Evolutionary conservation across 2,888 invertebrate genomes (phyloP).

Genomic region (Trachelus iudaicus): DNA sequence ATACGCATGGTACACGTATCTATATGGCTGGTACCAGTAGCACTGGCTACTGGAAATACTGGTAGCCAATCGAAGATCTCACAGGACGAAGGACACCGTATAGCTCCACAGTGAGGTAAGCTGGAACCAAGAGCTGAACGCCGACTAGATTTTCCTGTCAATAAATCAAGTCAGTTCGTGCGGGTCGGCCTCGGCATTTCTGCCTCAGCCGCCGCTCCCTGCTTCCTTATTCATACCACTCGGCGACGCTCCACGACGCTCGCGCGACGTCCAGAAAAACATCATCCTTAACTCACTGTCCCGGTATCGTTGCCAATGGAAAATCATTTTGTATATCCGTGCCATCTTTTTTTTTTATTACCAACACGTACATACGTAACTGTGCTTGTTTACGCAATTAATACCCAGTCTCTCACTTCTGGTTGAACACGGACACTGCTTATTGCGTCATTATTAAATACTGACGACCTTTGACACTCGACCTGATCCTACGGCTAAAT

Average conservation of each 20-base stretch:
- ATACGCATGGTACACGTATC: background rate
- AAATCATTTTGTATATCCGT: too few relatives aligned
- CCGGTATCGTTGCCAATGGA: too few relatives aligned
- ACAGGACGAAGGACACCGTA: constrained; percentile 20
- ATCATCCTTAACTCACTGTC: constrained; percentile 17
- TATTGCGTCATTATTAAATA: background rate
- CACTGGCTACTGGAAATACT: background rate
- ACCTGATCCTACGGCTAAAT: background rate
- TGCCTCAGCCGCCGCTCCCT: constrained; percentile 50
- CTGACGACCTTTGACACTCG: background rate
- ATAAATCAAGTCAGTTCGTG: constrained; percentile 60
- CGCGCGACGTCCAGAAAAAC: constrained; percentile 38
- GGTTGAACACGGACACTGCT: background rate
- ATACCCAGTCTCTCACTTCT: background rate
- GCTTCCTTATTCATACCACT: constrained; percentile 57
- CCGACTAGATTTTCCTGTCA: constrained; percentile 65
- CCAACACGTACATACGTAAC: background rate
- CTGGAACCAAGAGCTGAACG: constrained; percentile 41
- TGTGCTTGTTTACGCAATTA: too few relatives aligned
- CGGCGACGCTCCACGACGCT: constrained; percentile 26
- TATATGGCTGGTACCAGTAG: background rate
- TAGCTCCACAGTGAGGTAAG: constrained; percentile 42
- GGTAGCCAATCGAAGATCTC: background rate
- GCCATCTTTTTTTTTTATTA: background rate
- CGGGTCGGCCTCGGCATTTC: constrained; percentile 60